Conservation (phyloP, 2,797 vertebrate species). For the Falco biarmicus region DNA sequence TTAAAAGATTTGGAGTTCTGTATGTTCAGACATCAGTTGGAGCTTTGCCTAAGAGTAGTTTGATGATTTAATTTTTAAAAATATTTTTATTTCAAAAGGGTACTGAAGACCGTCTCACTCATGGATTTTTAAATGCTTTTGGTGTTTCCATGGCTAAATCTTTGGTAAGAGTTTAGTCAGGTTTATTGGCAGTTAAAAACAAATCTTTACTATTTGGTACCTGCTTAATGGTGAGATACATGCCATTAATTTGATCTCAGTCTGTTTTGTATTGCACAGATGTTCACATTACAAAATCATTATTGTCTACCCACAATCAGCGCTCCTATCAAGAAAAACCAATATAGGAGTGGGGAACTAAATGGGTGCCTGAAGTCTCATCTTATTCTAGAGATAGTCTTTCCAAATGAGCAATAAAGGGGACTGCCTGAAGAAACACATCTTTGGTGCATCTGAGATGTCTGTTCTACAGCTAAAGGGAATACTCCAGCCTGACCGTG, state of each 20-base stretch:
- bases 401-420: constrained; percentile 43
- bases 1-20: background rate
- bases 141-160: background rate
- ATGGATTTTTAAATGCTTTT: background rate
- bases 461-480: background rate
- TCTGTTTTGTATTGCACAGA: constrained; percentile 51
- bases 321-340: background rate
- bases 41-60: background rate
- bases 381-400: constrained; percentile 3
- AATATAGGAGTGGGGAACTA: constrained; percentile 12
- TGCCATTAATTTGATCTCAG: constrained; percentile 26
- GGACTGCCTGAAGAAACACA: background rate
- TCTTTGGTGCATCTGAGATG: constrained; percentile 12
- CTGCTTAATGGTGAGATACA: constrained; percentile 18
- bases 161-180: background rate
- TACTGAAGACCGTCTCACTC: background rate
- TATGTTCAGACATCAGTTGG: background rate
- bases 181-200: background rate
- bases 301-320: constrained; percentile 31
- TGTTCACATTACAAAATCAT: constrained; percentile 52
- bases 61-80: background rate
- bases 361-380: constrained; percentile 55
- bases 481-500: constrained; percentile 1
- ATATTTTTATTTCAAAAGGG: background rate
- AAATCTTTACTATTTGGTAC: background rate